A percentile compares a stretch with the other conserved stretches of the same genome.
Conservation (phyloP, 2,888 invertebrate species). For the Cheilosia impressa region DNA sequence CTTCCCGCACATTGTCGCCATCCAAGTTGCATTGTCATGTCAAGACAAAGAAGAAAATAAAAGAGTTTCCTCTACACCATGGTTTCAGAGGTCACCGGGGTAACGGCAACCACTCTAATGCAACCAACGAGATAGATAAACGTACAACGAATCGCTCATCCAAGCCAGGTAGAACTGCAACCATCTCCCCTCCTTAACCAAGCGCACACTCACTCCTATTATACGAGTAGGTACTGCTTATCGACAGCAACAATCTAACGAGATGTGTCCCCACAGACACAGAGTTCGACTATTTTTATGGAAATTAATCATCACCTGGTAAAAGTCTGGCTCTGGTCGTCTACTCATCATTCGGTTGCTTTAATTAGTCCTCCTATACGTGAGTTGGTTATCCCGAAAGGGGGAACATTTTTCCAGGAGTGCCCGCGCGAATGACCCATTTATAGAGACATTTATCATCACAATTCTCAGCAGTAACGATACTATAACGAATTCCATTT, state of each 20-base stretch:
- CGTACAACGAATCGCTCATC: conserved; percentile 8
- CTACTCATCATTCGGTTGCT: conserved; percentile 42
- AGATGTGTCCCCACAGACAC: conserved; percentile 21
- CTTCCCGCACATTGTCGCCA: background rate
- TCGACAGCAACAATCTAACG: conserved; percentile 37
- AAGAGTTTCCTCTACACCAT: background rate
- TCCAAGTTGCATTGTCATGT: conserved; percentile 7
- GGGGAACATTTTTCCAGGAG: conserved; percentile 47
- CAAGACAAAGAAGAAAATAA: background rate
- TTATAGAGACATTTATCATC: conserved; percentile 73
- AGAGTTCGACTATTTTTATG: conserved; percentile 24
- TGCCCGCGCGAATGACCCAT: conserved; percentile 50
- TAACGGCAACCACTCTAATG: conserved; percentile 31
- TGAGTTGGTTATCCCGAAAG: conserved; percentile 44
- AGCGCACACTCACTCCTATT: background rate
- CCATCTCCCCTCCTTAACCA: background rate
- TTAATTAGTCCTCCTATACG: conserved; percentile 59
- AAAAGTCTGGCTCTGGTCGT: background rate
- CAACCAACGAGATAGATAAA: conserved; percentile 9
- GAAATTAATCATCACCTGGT: conserved; percentile 61
- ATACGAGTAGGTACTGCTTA: background rate
- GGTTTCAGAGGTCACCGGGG: conserved; percentile 32
- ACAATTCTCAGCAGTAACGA: conserved; percentile 57
- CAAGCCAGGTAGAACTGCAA: background rate
- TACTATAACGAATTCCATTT: conserved; percentile 23